phyloP scores from a whole-genome alignment of 2,113 vertebrate species.

The Aspidoscelis tigris region DNA sequence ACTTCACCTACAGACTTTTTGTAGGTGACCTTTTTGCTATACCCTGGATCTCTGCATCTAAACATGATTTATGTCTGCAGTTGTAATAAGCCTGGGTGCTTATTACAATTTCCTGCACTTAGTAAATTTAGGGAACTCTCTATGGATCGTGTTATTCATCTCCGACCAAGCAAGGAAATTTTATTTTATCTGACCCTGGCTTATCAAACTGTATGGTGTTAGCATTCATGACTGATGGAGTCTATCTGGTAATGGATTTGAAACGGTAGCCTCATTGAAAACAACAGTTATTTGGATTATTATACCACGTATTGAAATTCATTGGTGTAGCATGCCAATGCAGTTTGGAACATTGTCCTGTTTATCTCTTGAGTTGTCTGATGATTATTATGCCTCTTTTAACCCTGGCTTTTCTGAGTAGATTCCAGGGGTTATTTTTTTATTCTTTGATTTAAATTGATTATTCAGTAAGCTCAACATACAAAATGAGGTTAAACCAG shows the following conservation, averaged over 20 bases:
- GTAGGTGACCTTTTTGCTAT: background rate
- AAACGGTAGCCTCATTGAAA: background rate
- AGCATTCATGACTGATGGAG: background rate
- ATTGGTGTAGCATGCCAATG: no score
- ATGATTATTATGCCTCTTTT: no score
- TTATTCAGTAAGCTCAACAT: no score
- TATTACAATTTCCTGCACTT: background rate
- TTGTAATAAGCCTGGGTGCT: background rate
- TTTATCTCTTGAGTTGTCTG: no score
- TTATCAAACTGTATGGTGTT: background rate
- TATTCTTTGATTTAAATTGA: no score
- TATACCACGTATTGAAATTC: no score
- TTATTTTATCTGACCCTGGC: background rate
- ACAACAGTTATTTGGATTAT: no score
- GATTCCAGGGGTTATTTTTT: no score
- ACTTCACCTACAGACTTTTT: background rate
- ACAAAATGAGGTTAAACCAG: no score
- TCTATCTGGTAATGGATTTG: background rate
- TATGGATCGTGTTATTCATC: background rate
- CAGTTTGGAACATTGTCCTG: no score
- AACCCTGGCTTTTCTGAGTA: no score
- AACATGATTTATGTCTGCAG: background rate
- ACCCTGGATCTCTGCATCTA: background rate
- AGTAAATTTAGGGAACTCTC: background rate
- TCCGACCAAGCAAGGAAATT: background rate